A percentile compares a stretch with the other conserved stretches of the same genome.
Evolutionary conservation across 2,888 invertebrate species (phyloP).

Genomic region (Acanthosepion lycidas): DNA sequence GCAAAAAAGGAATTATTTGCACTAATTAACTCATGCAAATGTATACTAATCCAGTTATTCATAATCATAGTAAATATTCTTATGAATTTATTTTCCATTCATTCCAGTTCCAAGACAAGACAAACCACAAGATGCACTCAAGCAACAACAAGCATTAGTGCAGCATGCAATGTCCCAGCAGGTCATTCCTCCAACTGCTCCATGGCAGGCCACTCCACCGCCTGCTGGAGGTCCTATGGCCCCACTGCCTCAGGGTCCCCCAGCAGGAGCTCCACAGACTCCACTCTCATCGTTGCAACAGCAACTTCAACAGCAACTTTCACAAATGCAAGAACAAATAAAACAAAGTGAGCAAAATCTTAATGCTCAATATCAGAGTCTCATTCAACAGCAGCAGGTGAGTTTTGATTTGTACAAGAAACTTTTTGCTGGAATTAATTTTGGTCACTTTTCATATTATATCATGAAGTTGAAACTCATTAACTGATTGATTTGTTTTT

Average conservation of each 20-base stretch:
- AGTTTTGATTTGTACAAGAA: conserved; percentile 73
- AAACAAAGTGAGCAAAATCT: conserved; percentile 96
- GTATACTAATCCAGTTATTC: too few species aligned
- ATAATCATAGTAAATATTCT: background rate
- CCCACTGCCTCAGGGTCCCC: conserved; percentile 53
- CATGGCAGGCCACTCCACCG: conserved; percentile 59
- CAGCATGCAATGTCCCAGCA: conserved; percentile 69
- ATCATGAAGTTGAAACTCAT: too few species aligned
- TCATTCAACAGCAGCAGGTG: conserved; percentile 88
- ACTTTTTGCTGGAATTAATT: too few species aligned
- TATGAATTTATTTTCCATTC: conserved; percentile 46
- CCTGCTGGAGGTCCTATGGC: conserved; percentile 54
- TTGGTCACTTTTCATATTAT: too few species aligned
- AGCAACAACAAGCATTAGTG: conserved; percentile 67
- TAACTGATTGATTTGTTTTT: too few species aligned
- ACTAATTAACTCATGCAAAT: too few species aligned
- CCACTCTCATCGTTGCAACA: conserved; percentile 88
- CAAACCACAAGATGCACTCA: conserved; percentile 48
- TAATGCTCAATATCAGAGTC: conserved; percentile 92
- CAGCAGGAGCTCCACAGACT: conserved; percentile 76
- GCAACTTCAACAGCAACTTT: conserved; percentile 68
- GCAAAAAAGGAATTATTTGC: too few species aligned
- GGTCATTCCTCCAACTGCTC: conserved; percentile 61
- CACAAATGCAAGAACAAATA: conserved; percentile 79
- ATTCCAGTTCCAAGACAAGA: conserved; percentile 57